These are phyloP conservation scores for Rhea pennata DNA, from an alignment of 2,113 vertebrate species.

Conservation along the genomic window DNA sequence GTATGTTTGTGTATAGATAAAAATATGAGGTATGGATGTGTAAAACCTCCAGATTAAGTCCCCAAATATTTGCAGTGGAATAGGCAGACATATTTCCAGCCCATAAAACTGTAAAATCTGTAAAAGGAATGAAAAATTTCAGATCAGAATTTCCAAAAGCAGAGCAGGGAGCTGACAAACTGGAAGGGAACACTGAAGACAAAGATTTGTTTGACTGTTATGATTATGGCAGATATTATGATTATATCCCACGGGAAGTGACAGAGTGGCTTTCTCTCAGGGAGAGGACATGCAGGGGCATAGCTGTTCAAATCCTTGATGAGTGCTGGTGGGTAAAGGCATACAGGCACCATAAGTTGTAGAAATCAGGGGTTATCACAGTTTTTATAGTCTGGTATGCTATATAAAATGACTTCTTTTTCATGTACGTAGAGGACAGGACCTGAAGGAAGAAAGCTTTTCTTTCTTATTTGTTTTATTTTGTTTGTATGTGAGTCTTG, in stretches of 20 bases:
- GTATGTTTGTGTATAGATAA: neutral
- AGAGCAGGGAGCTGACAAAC: neutral
- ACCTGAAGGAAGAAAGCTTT: neutral
- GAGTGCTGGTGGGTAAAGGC: neutral
- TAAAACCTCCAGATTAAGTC: neutral
- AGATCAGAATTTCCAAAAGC: neutral
- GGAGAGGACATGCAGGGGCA: neutral
- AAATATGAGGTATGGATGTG: neutral
- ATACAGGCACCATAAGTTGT: neutral
- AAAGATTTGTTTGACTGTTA: accelerated
- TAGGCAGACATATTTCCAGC: neutral
- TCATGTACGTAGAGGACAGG: neutral
- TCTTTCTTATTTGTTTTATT: neutral
- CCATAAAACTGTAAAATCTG: neutral
- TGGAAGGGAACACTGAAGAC: neutral
- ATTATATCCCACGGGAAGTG: neutral
- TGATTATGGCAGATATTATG: neutral
- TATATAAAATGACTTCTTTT: neutral
- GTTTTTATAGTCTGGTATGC: neutral
- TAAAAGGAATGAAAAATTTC: neutral
- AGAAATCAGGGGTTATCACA: neutral
- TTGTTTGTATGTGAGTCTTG: neutral
- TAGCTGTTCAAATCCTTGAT: neutral
- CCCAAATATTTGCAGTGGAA: neutral
- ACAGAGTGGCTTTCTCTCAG: neutral